Evolutionary conservation across 2,888 invertebrate species (phyloP).

Genomic region (Halocaridina rubra): DNA sequence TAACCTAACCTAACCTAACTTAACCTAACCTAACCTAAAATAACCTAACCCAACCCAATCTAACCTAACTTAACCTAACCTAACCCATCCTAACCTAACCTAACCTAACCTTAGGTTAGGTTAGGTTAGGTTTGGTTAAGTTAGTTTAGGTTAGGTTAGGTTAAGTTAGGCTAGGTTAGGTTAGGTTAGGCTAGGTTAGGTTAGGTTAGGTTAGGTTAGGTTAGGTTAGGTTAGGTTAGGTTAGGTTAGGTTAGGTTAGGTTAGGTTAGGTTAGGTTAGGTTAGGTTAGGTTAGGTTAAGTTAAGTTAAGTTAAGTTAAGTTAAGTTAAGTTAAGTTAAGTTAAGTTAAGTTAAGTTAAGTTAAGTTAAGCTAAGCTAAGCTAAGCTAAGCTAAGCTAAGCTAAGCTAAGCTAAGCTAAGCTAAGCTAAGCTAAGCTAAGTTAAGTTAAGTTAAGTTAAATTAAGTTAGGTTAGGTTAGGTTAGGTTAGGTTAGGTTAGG

Average conservation of each 20-base stretch:
- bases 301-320: slow-evolving; percentile 1
- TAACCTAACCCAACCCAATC: no score
- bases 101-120: not conserved
- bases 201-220: slow-evolving; percentile 29
- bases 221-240: slow-evolving; percentile 11
- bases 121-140: not conserved
- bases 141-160: slow-evolving; percentile 8
- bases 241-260: slow-evolving; percentile 21
- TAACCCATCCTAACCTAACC: no score
- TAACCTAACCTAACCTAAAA: no score
- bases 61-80: no score
- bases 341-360: not conserved
- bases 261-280: slow-evolving; percentile 16
- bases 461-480: slow-evolving; percentile 44
- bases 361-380: slow-evolving; percentile 11
- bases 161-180: not conserved
- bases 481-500: slow-evolving; percentile 55
- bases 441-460: slow-evolving; percentile 48
- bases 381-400: slow-evolving; percentile 5
- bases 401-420: slow-evolving; percentile 51
- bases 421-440: slow-evolving; percentile 41
- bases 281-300: slow-evolving; percentile 20
- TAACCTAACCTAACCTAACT: no score
- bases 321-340: not conserved
- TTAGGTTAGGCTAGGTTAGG: not conserved